Evolutionary conservation across 2,113 vertebrate genomes (phyloP), one percentile per base, ranked within the genome.

Genomic region (Pimephales promelas): DNA sequence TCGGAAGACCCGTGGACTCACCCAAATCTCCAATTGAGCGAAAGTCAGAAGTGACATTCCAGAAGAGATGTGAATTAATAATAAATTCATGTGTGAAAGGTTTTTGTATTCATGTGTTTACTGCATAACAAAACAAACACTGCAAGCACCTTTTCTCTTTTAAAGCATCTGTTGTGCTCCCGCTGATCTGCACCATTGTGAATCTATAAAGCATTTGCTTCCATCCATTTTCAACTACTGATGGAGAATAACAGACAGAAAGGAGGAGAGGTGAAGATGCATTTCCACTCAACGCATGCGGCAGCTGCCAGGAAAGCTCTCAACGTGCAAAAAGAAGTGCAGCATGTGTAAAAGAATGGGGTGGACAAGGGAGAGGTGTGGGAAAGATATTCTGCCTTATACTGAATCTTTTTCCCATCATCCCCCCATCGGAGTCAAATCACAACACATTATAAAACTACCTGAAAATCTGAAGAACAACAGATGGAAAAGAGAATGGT

Each of bases 291-390:
- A 56, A 40, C n/a, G 6, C 22, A 24, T n/a, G 31, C 20, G 7
- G 31, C 74, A 57, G 74, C 52, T 57, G 74, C 20, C 75, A 45
- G 75, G n/a, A 76, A 54, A 56, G 49, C 52, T 78, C 75, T 78
- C 14, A 45, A 26, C 24, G 34, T 61, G 36, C 13, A 24, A 59
- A 61, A 78, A 10, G 56, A 61, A 45, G 36, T 18, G n/a, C 36
- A 26, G 56, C 13, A n/a, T 72, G 56, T 78, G 75, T 78, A 24
- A 61, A 43, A 78, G 36, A 61, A 61, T 24, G 24, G 11, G 34
- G 34, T 78, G 75, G 54, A 78, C 34, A 78, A 56, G n/a, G 5
- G 70, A 72, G 40, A 72, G 40, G 40, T 78, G 75, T 78, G 56
- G 75, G 56, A 78, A 78, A 78, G 54, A 61, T 45, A 14, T 26